Percentiles rank a stretch among this genome's conserved stretches.
Evolutionary conservation across 2,797 vertebrate genomes (phyloP).

Genomic region (Astyanax mexicanus): DNA sequence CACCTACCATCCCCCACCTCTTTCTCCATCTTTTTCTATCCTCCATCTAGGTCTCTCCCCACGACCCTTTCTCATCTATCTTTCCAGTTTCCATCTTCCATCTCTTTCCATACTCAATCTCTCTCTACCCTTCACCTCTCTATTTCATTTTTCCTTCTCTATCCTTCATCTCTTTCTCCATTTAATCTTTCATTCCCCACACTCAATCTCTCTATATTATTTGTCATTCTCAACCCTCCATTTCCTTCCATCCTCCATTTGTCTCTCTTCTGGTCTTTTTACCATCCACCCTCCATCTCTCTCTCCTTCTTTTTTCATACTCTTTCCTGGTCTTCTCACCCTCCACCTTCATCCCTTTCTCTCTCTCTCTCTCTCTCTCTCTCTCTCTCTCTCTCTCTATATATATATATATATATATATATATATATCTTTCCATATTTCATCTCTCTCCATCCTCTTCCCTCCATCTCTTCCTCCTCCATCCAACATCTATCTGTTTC

Average conservation of each 20-base stretch:
- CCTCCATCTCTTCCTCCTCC: neutral
- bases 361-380: neutral
- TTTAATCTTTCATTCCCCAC: no score
- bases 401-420: no score
- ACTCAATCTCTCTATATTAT: neutral
- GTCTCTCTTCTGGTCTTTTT: neutral
- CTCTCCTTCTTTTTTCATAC: no score
- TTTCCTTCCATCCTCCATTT: neutral
- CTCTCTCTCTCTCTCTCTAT: neutral
- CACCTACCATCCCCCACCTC: neutral
- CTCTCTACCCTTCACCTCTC: no score
- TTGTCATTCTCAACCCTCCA: neutral
- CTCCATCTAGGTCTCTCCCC: neutral
- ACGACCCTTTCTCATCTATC: neutral
- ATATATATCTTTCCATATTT: no score
- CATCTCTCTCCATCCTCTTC: neutral
- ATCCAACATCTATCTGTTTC: no score
- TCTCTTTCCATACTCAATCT: neutral
- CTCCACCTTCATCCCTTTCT: no score
- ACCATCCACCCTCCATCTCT: neutral
- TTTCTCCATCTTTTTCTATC: neutral
- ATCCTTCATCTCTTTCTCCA: neutral
- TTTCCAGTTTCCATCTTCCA: neutral
- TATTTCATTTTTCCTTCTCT: neutral
- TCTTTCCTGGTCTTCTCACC: no score